A percentile compares a stretch with the other conserved stretches of the same genome.
Conservation (phyloP, 2,113 vertebrate species). For the Sander vitreus region DNA sequence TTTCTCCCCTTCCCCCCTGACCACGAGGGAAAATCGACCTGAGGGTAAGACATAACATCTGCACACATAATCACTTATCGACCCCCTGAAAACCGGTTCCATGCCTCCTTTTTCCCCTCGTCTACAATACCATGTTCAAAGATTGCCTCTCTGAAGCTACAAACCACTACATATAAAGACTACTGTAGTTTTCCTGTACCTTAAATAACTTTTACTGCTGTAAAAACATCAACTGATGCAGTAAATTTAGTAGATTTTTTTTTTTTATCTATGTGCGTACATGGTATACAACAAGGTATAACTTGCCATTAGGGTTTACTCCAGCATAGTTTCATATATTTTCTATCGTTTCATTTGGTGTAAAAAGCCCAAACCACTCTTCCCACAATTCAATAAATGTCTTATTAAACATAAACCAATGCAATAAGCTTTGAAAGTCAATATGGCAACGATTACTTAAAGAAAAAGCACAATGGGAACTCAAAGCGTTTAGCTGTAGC, state of each 20-base stretch:
- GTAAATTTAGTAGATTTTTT: conserved; percentile 37
- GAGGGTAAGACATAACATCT: conserved; percentile 57
- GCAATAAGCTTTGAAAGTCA: conserved; percentile 59
- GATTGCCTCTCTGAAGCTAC: conserved; percentile 17
- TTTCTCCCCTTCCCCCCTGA: conserved; percentile 31
- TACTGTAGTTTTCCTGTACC: conserved; percentile 43
- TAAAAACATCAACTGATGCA: conserved; percentile 61
- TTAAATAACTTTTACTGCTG: conserved; percentile 42
- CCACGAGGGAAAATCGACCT: conserved; percentile 40
- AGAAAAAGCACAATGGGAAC: conserved; percentile 56
- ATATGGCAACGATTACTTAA: conserved; percentile 66
- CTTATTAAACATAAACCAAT: conserved; percentile 65
- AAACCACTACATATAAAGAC: conserved; percentile 46
- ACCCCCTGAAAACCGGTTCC: conserved; percentile 25
- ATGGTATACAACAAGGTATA: conserved; percentile 51
- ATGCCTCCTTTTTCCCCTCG: not conserved
- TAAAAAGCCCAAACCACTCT: conserved; percentile 45
- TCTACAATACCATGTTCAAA: conserved; percentile 50
- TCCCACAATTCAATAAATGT: conserved; percentile 70
- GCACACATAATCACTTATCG: conserved; percentile 74
- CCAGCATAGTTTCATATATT: conserved; percentile 42
- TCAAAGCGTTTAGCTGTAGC: conserved; percentile 51
- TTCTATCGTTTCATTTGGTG: conserved; percentile 64
- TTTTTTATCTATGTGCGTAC: conserved; percentile 46
- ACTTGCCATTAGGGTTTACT: conserved; percentile 52